Evolutionary conservation across 2,888 invertebrate genomes (phyloP).

Genomic region (Cheilosia variabilis): DNA sequence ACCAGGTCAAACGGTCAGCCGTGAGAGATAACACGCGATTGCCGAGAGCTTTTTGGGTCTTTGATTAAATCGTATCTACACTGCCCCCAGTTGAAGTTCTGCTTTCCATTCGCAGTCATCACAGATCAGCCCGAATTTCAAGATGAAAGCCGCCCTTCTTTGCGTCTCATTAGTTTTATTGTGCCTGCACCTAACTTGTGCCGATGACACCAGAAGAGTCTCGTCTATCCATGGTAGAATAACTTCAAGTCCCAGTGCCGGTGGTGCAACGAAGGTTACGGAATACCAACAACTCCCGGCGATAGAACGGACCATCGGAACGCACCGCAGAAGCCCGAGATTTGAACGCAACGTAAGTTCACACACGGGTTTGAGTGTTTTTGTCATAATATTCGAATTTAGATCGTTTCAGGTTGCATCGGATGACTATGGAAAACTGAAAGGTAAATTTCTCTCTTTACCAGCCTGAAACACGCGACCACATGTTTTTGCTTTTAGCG

Average conservation of each 20-base stretch:
- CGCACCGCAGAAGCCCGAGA: constrained; percentile 11
- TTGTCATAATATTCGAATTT: neutral
- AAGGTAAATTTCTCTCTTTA: constrained; percentile 9
- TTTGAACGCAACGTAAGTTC: constrained; percentile 13
- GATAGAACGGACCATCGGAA: constrained; percentile 31
- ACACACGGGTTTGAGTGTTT: neutral
- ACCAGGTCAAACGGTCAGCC: constrained; percentile 46
- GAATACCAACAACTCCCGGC: constrained; percentile 25
- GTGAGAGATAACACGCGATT: constrained; percentile 50
- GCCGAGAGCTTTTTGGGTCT: constrained; percentile 9
- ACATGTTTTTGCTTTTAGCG: neutral
- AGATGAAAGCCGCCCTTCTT: constrained; percentile 32
- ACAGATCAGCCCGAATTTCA: neutral
- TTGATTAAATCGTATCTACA: constrained; percentile 13
- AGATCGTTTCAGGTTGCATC: constrained; percentile 35
- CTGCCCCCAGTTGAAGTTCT: constrained; percentile 31
- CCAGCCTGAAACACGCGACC: neutral
- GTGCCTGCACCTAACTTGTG: constrained; percentile 19
- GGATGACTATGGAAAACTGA: constrained; percentile 13
- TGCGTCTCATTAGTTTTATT: constrained; percentile 4
- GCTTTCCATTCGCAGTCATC: neutral
- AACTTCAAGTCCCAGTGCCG: constrained; percentile 40
- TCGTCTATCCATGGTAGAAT: constrained; percentile 44
- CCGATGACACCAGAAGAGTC: neutral
- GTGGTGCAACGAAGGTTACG: constrained; percentile 1